Evolutionary conservation across 2,113 vertebrate species (phyloP).

Genomic region (Python bivittatus): DNA sequence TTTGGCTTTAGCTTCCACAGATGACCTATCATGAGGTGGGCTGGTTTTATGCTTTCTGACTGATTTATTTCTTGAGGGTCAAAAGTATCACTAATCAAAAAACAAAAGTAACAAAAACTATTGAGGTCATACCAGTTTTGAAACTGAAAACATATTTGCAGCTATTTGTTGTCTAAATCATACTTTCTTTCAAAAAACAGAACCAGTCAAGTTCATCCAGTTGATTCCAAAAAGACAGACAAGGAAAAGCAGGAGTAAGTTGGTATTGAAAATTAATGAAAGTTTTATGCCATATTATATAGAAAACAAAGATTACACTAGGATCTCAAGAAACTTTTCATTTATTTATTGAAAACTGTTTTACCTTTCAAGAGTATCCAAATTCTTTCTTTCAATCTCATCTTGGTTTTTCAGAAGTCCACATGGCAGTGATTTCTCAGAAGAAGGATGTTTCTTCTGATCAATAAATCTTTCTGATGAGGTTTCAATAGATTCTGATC

Average conservation of each 20-base stretch:
- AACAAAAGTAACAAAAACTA: conserved; percentile 24
- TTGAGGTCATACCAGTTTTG: conserved; percentile 1
- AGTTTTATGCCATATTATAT: neutral
- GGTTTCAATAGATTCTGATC: conserved; percentile 25
- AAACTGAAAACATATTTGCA: neutral
- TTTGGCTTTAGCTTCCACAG: conserved; percentile 17
- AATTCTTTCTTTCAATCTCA: conserved; percentile 15
- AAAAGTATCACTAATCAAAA: conserved; percentile 27
- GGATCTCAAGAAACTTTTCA: neutral
- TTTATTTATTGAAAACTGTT: neutral
- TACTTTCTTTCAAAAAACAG: neutral
- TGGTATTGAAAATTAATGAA: neutral
- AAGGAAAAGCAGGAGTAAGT: neutral
- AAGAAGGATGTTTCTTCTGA: conserved; percentile 16
- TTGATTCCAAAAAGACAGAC: neutral
- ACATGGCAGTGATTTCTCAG: conserved; percentile 23
- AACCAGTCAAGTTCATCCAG: neutral
- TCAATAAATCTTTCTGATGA: neutral
- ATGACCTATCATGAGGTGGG: neutral
- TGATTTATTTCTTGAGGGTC: conserved; percentile 31
- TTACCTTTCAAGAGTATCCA: conserved; percentile 63
- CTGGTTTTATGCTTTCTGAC: neutral
- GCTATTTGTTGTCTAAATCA: neutral
- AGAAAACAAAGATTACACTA: neutral
- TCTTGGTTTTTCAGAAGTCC: neutral